These are phyloP conservation scores for Rallus crepitans DNA, from an alignment of 2,797 vertebrate genomes.

Conservation along the genomic window DNA sequence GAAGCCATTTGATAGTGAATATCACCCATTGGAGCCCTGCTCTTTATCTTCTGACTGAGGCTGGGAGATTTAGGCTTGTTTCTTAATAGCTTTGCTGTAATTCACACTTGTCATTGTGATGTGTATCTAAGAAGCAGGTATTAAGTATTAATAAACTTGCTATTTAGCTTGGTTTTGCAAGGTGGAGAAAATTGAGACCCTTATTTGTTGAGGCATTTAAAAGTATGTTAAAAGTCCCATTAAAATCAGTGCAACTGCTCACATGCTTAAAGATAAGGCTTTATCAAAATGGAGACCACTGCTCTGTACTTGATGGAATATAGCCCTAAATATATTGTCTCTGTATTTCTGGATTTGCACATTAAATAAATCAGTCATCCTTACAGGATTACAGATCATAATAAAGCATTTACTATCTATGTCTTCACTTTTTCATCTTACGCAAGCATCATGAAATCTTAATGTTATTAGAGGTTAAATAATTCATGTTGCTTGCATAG, in stretches of 20 bases:
- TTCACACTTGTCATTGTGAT: slow-evolving; percentile 18
- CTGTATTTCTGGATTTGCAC: neutral
- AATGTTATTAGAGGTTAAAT: slow-evolving; percentile 60
- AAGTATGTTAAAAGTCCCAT: neutral
- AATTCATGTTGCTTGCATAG: slow-evolving; percentile 47
- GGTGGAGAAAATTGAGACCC: neutral
- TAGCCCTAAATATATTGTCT: neutral
- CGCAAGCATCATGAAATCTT: slow-evolving; percentile 52
- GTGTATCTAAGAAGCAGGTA: neutral
- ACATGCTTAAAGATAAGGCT: neutral
- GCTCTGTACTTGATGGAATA: neutral
- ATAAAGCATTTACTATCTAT: slow-evolving; percentile 40
- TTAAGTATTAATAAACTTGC: slow-evolving; percentile 57
- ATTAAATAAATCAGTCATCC: slow-evolving; percentile 34
- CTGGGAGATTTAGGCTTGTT: neutral
- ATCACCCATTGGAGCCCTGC: neutral
- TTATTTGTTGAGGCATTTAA: slow-evolving; percentile 44
- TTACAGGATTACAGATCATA: slow-evolving; percentile 17
- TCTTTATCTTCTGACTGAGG: neutral
- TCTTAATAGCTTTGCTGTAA: slow-evolving; percentile 39
- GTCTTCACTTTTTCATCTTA: slow-evolving; percentile 6
- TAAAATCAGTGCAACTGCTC: slow-evolving; percentile 4
- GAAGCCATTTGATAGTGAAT: neutral
- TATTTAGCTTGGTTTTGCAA: slow-evolving; percentile 31
- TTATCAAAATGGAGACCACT: neutral